These are phyloP conservation scores for Atrichornis clamosus DNA, from an alignment of 2,113 vertebrate genomes.

Conservation along the genomic window DNA sequence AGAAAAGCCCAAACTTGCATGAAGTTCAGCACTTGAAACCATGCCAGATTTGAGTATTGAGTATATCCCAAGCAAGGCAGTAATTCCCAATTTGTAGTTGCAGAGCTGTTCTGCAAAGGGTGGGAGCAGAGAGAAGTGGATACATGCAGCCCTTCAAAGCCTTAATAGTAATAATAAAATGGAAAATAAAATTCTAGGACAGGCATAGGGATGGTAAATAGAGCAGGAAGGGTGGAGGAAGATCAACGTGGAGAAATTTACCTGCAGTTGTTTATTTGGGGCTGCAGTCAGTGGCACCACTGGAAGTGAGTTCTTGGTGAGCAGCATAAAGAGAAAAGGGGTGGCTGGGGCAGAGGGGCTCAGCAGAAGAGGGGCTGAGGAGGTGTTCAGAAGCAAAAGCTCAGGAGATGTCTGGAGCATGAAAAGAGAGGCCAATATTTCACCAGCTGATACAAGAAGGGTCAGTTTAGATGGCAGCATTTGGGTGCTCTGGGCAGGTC, in stretches of 20 bases:
- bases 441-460: background rate
- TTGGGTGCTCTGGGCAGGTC: background rate
- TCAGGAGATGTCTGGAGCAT: background rate
- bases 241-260: background rate
- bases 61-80: background rate
- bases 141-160: background rate
- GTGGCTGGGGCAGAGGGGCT: background rate
- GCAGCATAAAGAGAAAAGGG: background rate
- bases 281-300: background rate
- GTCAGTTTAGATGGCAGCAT: background rate
- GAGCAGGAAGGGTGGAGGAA: background rate
- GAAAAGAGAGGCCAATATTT: background rate
- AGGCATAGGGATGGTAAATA: background rate
- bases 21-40: background rate
- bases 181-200: background rate
- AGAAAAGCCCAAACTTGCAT: background rate
- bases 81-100: background rate
- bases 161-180: background rate
- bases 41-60: too few relatives aligned
- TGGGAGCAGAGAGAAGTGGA: background rate
- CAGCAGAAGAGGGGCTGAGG: background rate
- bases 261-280: background rate
- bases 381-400: background rate
- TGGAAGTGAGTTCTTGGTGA: background rate
- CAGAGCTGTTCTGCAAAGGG: background rate